Evolutionary conservation across 1,140 invertebrate species (phyloP), one percentile per base, ranked within the genome.

Genomic region (Zaprionus africanus): DNA sequence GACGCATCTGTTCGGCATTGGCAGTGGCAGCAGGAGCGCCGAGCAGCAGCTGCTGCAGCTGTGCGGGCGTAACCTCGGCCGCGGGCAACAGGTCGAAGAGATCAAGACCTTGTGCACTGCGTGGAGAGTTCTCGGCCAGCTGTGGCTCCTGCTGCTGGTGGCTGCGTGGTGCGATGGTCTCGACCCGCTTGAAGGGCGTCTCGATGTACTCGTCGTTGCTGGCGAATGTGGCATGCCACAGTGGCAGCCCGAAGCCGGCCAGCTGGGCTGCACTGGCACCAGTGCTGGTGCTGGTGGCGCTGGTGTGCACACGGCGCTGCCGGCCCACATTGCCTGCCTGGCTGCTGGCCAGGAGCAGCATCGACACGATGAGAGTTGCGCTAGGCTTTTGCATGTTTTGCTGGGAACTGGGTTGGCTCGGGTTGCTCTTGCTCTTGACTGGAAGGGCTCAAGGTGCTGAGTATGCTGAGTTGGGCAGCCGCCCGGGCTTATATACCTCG

Each of bases 401-500:
- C 26, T 28, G 26, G 26, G 26, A 28, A 28, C 26, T 28, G 26
- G 26, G 26, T 28, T 31, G 28, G 28, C 28, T 31, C 28, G 28
- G n/a, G 24, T 7, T 61, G 22, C 28, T 56, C 53, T 9, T 26
- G 24, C 28, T 54, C 46, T 49, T 22, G 19, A 22, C 46, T 51
- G 1, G 19, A 2, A 22, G 46, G 38, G 19, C 3, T 57, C 9
- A 56, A 28, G 22, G 24, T 31, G 51, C 28, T 69, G 15, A 49
- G 17, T 51, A 17, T 46, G 15, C 36, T 38, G 2, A 5, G 9
- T n/a, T n/a, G 5, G 41, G 13, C 41, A 13, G 12, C 11, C 28
- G 12, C 31, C 22, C 2, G 4, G n/a, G 62, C 68, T 83, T 83
- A 73, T 81, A 83, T 84, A 81, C 7, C n/a, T 11, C n/a, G 36